phyloP scores from a whole-genome alignment of 2,888 invertebrate genomes.

The Prenolepis imparis region DNA sequence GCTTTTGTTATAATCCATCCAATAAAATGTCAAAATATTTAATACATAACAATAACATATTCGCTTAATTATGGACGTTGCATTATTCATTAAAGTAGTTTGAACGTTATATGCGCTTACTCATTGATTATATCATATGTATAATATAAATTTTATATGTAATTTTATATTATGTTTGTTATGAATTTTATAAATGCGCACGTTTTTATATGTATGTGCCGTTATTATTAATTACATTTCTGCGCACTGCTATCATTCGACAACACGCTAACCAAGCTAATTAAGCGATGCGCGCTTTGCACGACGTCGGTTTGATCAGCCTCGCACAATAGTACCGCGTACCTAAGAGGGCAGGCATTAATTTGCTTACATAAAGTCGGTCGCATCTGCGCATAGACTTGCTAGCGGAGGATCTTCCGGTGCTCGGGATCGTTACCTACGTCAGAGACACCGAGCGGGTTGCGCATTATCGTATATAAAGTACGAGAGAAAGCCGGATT shows the following conservation, averaged over 20 bases:
- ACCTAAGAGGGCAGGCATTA: constrained; percentile 63
- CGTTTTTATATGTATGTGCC: background rate
- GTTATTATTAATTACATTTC: constrained; percentile 17
- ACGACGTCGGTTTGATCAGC: constrained; percentile 55
- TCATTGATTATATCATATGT: constrained; percentile 27
- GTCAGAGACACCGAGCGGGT: constrained; percentile 70
- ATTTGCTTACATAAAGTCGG: constrained; percentile 65
- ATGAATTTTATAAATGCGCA: constrained; percentile 36
- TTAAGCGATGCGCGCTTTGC: constrained; percentile 64
- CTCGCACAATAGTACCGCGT: constrained; percentile 52
- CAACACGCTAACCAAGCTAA: constrained; percentile 51
- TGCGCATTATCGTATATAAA: constrained; percentile 76
- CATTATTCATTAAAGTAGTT: constrained; percentile 28
- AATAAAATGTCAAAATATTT: constrained; percentile 32
- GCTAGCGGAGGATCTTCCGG: constrained; percentile 59
- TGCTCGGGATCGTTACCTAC: constrained; percentile 66
- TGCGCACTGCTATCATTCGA: constrained; percentile 10
- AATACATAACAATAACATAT: constrained; percentile 14
- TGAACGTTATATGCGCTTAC: background rate
- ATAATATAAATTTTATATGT: background rate
- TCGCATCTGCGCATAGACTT: constrained; percentile 68
- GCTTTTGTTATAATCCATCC: constrained; percentile 23
- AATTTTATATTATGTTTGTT: background rate
- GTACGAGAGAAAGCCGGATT: constrained; percentile 54
- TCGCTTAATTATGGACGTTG: constrained; percentile 37